Conservation (phyloP, 2,888 invertebrate genomes). For the Pelosia muscerda region DNA sequence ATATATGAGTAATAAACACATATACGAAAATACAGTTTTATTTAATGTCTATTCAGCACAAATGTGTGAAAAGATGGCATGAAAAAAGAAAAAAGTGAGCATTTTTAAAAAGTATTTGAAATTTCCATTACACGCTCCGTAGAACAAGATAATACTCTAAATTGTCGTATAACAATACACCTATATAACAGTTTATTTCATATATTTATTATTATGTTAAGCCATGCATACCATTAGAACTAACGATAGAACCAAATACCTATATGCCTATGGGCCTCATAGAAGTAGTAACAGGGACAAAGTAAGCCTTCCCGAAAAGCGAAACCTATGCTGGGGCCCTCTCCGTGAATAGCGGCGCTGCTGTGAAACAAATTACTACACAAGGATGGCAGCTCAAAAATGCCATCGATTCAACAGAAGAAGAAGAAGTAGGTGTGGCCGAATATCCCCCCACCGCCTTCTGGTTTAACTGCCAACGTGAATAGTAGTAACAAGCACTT, state of each 20-base stretch:
- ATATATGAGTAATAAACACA: neutral
- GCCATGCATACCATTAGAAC: neutral
- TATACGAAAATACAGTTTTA: neutral
- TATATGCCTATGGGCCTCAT: neutral
- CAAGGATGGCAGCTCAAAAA: no score
- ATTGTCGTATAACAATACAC: neutral
- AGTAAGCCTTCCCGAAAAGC: no score
- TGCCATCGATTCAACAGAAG: no score
- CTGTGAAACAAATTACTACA: no score
- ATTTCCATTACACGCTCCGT: conserved; percentile 25
- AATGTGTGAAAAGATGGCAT: neutral
- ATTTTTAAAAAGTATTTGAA: conserved; percentile 1
- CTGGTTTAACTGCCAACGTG: no score
- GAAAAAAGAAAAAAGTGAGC: neutral
- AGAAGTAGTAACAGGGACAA: no score
- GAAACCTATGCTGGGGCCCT: no score
- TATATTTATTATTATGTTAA: neutral
- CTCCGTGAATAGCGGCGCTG: no score
- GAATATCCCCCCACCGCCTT: neutral
- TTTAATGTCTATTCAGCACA: neutral
- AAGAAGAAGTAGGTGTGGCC: no score
- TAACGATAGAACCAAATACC: neutral
- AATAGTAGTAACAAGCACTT: no score
- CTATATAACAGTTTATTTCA: neutral
- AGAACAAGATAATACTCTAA: conserved; percentile 3